Percentiles rank a stretch among this genome's conserved stretches.
phyloP scores from a whole-genome alignment of 2,113 vertebrate genomes.

The Gila orcuttii region DNA sequence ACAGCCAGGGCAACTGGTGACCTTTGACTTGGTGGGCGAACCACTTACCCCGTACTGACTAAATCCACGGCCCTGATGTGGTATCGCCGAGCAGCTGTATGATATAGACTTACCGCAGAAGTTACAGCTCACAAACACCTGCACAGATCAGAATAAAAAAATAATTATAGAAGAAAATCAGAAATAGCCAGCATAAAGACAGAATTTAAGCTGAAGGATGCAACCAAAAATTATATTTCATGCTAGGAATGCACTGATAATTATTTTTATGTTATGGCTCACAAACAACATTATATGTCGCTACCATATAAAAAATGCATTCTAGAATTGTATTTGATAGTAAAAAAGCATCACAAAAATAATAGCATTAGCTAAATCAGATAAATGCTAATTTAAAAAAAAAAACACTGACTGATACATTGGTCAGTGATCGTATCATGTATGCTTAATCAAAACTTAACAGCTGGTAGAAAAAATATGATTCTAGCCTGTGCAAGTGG shows the following conservation, averaged over 20 bases:
- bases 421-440: neutral
- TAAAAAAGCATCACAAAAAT: neutral
- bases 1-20: slow-evolving; percentile 97
- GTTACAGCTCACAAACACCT: slow-evolving; percentile 99
- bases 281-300: neutral
- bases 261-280: too few relatives aligned
- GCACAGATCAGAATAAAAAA: slow-evolving; percentile 1
- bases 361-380: neutral
- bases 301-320: neutral
- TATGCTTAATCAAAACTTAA: neutral
- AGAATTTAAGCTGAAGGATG: neutral
- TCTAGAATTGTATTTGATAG: neutral
- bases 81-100: slow-evolving; percentile 93
- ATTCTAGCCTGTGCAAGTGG: slow-evolving; percentile 87
- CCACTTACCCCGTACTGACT: slow-evolving; percentile 97
- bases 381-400: neutral
- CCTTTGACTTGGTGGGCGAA: slow-evolving; percentile 97
- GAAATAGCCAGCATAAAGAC: slow-evolving; percentile 17
- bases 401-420: slow-evolving; percentile 37
- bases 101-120: slow-evolving; percentile 99
- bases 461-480: neutral
- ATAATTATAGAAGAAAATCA: slow-evolving; percentile 22
- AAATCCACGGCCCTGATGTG: slow-evolving; percentile 96
- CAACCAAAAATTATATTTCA: neutral
- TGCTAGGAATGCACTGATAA: neutral